Evolutionary conservation across 2,113 vertebrate genomes (phyloP).

Genomic region (Bubo scandiacus): DNA sequence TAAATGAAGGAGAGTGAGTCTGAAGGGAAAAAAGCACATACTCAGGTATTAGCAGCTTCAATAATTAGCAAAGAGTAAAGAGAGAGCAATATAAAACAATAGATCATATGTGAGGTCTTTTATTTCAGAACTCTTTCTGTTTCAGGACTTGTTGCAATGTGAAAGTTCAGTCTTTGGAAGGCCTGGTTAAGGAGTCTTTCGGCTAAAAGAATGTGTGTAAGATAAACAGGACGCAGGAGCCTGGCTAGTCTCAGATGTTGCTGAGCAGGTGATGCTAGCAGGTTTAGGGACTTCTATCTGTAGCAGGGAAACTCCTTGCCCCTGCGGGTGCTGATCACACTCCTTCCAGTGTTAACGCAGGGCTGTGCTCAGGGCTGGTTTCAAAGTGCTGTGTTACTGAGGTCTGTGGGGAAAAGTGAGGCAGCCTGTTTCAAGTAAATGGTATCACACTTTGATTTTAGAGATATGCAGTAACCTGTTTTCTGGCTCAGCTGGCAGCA

Average conservation of each 20-base stretch:
- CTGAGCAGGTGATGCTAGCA: background rate
- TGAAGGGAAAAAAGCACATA: background rate
- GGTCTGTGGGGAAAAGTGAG: background rate
- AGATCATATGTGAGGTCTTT: background rate
- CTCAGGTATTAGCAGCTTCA: background rate
- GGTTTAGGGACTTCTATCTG: background rate
- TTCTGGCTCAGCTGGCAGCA: background rate
- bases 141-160: background rate
- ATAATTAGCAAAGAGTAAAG: background rate
- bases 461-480: background rate
- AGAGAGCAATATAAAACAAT: background rate
- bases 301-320: background rate
- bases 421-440: background rate
- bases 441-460: background rate
- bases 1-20: background rate
- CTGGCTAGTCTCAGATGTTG: background rate
- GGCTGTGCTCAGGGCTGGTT: background rate
- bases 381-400: background rate
- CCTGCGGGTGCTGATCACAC: background rate
- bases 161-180: background rate
- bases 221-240: background rate
- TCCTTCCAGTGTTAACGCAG: background rate
- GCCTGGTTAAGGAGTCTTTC: background rate
- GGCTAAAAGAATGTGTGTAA: background rate
- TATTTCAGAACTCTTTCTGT: background rate